A percentile compares a stretch with the other conserved stretches of the same genome.
phyloP scores from a whole-genome alignment of 2,888 invertebrate species.

The Idaea dimidiata region DNA sequence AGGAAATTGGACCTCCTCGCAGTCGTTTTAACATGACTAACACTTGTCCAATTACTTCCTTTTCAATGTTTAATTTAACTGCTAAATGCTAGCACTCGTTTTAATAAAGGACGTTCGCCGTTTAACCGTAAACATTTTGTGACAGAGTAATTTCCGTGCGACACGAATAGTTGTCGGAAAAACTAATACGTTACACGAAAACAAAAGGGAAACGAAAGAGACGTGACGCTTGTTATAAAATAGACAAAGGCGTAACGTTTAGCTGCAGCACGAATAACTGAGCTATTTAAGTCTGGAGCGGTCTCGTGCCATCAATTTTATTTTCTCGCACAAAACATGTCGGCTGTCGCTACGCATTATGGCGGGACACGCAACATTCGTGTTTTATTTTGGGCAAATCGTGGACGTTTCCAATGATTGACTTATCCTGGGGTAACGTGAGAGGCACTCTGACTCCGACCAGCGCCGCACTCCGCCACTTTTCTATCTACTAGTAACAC shows the following conservation, averaged over 20 bases:
- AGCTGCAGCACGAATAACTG: slow-evolving; percentile 68
- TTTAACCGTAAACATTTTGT: slow-evolving; percentile 50
- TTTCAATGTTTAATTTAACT: slow-evolving; percentile 42
- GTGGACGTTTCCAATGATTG: slow-evolving; percentile 78
- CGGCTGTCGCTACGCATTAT: slow-evolving; percentile 78
- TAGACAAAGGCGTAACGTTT: slow-evolving; percentile 71
- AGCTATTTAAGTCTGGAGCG: slow-evolving; percentile 75
- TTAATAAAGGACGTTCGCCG: slow-evolving; percentile 48
- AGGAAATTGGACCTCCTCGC: slow-evolving; percentile 70
- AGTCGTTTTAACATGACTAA: slow-evolving; percentile 54
- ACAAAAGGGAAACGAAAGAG: slow-evolving; percentile 55
- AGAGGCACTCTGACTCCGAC: slow-evolving; percentile 63
- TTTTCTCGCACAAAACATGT: slow-evolving; percentile 80
- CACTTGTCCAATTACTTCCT: slow-evolving; percentile 74
- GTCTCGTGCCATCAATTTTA: slow-evolving; percentile 76
- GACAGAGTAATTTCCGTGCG: slow-evolving; percentile 63
- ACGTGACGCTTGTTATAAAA: slow-evolving; percentile 71
- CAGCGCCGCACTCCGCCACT: slow-evolving; percentile 25
- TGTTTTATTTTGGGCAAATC: slow-evolving; percentile 76
- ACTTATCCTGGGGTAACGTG: slow-evolving; percentile 80
- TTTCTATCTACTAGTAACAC: slow-evolving; percentile 42
- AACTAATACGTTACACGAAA: slow-evolving; percentile 69
- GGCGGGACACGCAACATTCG: slow-evolving; percentile 72
- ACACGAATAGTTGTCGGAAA: slow-evolving; percentile 60
- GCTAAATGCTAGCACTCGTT: slow-evolving; percentile 55